Evolutionary conservation across 2,888 invertebrate genomes (phyloP).

Genomic region (Chorisops tibialis): DNA sequence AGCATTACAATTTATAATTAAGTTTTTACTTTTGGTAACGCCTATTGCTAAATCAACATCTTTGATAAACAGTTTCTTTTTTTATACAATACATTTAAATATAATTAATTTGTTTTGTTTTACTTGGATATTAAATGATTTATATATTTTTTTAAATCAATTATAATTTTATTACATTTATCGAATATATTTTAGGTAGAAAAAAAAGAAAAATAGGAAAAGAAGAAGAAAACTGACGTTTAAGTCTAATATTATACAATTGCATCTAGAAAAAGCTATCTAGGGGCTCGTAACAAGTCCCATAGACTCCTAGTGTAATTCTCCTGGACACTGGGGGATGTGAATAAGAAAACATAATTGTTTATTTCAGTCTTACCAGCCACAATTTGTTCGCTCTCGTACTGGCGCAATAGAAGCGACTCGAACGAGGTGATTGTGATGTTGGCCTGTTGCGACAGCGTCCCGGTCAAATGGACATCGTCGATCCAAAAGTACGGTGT

Average conservation of each 20-base stretch:
- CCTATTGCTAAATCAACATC: not conserved
- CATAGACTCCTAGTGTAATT: conserved; percentile 52
- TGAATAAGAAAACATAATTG: conserved; percentile 45
- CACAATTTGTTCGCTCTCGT: conserved; percentile 34
- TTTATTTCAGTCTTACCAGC: conserved; percentile 38
- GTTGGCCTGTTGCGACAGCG: conserved; percentile 56
- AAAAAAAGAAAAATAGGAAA: too few species aligned
- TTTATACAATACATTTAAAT: too few species aligned
- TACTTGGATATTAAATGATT: not conserved
- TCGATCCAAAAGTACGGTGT: conserved; percentile 79
- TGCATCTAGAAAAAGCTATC: conserved; percentile 19
- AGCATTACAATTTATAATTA: too few species aligned
- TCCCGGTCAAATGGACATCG: conserved; percentile 75
- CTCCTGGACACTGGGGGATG: conserved; percentile 50
- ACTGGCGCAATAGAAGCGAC: conserved; percentile 40
- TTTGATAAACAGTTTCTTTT: too few species aligned
- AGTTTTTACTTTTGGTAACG: conserved; percentile 9
- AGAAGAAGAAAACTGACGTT: too few species aligned
- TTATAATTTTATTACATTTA: too few species aligned
- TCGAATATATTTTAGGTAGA: too few species aligned
- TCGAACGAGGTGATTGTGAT: conserved; percentile 52
- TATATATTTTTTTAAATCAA: not conserved
- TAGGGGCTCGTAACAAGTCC: conserved; percentile 41
- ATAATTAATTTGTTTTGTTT: too few species aligned
- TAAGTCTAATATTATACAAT: too few species aligned